A percentile compares a stretch with the other conserved stretches of the same genome.
These are phyloP conservation scores for Blera fallax DNA, from an alignment of 2,888 invertebrate genomes.

Conservation along the genomic window DNA sequence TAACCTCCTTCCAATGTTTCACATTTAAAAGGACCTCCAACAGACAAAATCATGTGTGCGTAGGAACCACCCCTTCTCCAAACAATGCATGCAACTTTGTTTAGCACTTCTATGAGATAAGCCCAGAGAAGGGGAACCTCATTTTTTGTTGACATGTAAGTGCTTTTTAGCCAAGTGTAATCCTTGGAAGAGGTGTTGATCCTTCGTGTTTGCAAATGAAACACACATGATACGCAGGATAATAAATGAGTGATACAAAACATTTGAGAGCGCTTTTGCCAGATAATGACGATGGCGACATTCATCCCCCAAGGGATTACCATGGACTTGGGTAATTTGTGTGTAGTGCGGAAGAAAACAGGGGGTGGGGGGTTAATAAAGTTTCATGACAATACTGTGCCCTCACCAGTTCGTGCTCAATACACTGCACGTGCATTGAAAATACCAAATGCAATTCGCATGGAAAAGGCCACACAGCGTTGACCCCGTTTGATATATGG, in stretches of 20 bases:
- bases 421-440: neutral
- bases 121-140: neutral
- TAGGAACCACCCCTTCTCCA: neutral
- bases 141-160: slow-evolving; percentile 52
- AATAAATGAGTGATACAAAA: slow-evolving; percentile 44
- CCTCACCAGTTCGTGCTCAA: neutral
- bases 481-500: slow-evolving; percentile 2
- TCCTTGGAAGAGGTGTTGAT: slow-evolving; percentile 51
- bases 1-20: neutral
- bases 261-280: slow-evolving; percentile 17
- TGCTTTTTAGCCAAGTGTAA: slow-evolving; percentile 58
- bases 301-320: neutral
- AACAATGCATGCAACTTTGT: slow-evolving; percentile 16
- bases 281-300: slow-evolving; percentile 29
- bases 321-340: neutral
- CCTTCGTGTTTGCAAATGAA: slow-evolving; percentile 39
- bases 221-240: slow-evolving; percentile 39
- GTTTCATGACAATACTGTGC: neutral
- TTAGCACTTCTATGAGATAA: neutral
- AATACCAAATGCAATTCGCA: neutral
- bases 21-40: neutral
- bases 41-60: neutral
- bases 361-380: neutral
- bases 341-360: no score
- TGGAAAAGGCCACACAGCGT: neutral